A percentile compares a stretch with the other conserved stretches of the same genome.
phyloP scores from a whole-genome alignment of 1,140 invertebrate genomes.

The Caenorhabditis brenneri region DNA sequence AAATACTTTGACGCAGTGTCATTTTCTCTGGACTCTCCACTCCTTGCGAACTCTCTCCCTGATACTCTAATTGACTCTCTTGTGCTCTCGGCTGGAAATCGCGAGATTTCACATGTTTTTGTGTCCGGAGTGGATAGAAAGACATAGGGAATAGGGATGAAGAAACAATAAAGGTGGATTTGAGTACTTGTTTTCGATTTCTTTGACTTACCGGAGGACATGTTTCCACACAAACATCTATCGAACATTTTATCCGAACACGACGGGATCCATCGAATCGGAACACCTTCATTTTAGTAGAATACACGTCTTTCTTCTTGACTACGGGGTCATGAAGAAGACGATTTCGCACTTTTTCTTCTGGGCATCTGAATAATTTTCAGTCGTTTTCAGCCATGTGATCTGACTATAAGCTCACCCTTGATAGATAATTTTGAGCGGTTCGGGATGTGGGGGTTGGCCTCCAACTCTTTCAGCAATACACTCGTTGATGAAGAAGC shows the following conservation, averaged over 20 bases:
- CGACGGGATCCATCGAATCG: slow-evolving; percentile 68
- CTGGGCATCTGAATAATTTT: slow-evolving; percentile 62
- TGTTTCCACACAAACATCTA: slow-evolving; percentile 67
- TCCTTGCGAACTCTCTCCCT: neutral
- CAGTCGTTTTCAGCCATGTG: too few relatives aligned
- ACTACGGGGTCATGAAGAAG: slow-evolving; percentile 61
- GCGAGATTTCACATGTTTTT: slow-evolving; percentile 58
- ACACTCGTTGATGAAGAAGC: slow-evolving; percentile 68
- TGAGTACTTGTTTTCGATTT: slow-evolving; percentile 13
- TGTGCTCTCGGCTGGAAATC: slow-evolving; percentile 62
- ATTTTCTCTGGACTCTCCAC: slow-evolving; percentile 3
- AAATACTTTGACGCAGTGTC: slow-evolving; percentile 43
- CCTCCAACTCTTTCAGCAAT: slow-evolving; percentile 67
- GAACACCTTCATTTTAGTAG: slow-evolving; percentile 67
- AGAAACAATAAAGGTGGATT: too few relatives aligned
- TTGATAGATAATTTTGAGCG: slow-evolving; percentile 61
- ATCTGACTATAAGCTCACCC: slow-evolving; percentile 55
- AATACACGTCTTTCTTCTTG: slow-evolving; percentile 62
- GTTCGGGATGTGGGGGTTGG: slow-evolving; percentile 64
- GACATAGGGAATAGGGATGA: neutral
- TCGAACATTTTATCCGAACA: slow-evolving; percentile 65
- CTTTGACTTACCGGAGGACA: slow-evolving; percentile 56
- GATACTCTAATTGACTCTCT: slow-evolving; percentile 60
- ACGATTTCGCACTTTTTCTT: slow-evolving; percentile 58
- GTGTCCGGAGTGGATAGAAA: slow-evolving; percentile 52